Evolutionary conservation across 1,140 invertebrate genomes (phyloP).

Genomic region (Ericerus pela): DNA sequence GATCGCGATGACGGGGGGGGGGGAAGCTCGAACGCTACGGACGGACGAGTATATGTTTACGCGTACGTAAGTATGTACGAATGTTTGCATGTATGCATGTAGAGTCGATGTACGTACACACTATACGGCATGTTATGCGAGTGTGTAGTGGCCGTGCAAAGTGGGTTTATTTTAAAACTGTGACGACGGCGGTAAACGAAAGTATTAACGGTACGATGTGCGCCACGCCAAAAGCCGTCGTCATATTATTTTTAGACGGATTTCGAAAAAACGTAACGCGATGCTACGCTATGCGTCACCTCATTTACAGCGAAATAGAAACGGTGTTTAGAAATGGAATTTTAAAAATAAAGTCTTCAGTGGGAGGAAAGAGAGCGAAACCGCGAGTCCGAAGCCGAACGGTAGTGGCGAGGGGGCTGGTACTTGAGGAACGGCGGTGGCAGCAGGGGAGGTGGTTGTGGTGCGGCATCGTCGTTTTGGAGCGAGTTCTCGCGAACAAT

Average conservation of each 20-base stretch:
- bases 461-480: constrained; percentile 1
- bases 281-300: constrained; percentile 10
- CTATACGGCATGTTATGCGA: too few relatives aligned
- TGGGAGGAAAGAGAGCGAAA: constrained; percentile 4
- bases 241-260: constrained; percentile 9
- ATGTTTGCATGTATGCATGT: too few relatives aligned
- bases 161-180: constrained; percentile 8
- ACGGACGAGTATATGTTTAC: too few relatives aligned
- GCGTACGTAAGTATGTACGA: too few relatives aligned
- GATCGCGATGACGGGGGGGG: too few relatives aligned
- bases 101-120: too few relatives aligned
- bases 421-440: too few relatives aligned
- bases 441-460: too few relatives aligned
- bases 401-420: too few relatives aligned
- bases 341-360: constrained; percentile 1
- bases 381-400: too few relatives aligned
- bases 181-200: constrained; percentile 4
- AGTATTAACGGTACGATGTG: constrained; percentile 10
- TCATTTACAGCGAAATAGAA: constrained; percentile 11
- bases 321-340: constrained; percentile 7
- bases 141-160: constrained; percentile 1
- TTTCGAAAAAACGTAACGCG: constrained; percentile 9
- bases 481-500: not conserved
- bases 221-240: constrained; percentile 8
- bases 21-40: too few relatives aligned